Evolutionary conservation across 2,888 invertebrate species (phyloP), one percentile per base, ranked within the genome.

Genomic region (Branchipolynoe longqiensis): DNA sequence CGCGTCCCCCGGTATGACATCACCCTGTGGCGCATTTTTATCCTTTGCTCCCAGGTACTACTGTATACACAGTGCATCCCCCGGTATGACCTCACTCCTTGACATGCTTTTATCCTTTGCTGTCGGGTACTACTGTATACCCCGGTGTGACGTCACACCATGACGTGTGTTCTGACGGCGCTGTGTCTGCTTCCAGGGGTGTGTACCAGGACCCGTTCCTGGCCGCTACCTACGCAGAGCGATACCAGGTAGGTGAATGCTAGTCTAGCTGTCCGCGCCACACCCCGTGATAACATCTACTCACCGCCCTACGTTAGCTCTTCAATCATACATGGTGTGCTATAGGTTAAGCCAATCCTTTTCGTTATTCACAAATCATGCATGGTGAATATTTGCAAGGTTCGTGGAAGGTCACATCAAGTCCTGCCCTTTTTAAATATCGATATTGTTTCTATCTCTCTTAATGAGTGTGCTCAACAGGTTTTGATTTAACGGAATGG

Each of bases 151-250:
- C n/a, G n/a, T n/a, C n/a, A n/a, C n/a, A n/a, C n/a, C n/a, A n/a
- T n/a, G n/a, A n/a, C n/a, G n/a, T n/a, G n/a, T n/a, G n/a, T n/a
- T n/a, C n/a, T n/a, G n/a, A n/a, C n/a, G n/a, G n/a, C n/a, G n/a
- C n/a, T n/a, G n/a, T n/a, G n/a, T n/a, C 38, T 25, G 87, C 86
- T 89, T 94, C 94, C 95, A 95, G 94, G 95, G 97, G 98, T 95
- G 96, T 98, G 90, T 98, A 98, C 95, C 98, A 98, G 95, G 98
- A 98, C 95, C 98, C 97, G 92, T 97, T 98, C 96, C 95, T 98
- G 95, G 97, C 97, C 90, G 90, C 91, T 1, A 89, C 89, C 82
- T 90, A 90, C 87, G 90, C 91, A 85, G 91, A 91, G 69, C 86
- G 92, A 87, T 92, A 92, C 83, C 92, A 92, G 90, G 91, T 92